phyloP scores from a whole-genome alignment of 2,113 vertebrate genomes.

The Podarcis muralis region DNA sequence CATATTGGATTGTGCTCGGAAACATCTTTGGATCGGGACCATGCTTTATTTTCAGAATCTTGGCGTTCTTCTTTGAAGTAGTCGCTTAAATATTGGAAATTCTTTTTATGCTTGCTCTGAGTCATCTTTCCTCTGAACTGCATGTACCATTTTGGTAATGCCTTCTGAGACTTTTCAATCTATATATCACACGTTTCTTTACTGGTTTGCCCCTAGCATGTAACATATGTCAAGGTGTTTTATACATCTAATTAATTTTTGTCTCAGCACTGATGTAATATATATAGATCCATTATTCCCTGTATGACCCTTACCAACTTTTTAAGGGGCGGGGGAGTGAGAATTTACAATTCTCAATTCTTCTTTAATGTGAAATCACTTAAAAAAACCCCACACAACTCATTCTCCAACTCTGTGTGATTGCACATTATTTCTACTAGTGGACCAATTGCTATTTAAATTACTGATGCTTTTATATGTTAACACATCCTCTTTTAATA shows the following conservation, averaged over 20 bases:
- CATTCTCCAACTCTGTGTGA: not conserved
- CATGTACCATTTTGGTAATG: not conserved
- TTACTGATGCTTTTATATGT: slow-evolving; percentile 6
- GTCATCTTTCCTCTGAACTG: not conserved
- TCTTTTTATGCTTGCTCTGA: not conserved
- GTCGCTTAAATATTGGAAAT: not conserved
- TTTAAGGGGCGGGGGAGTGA: not conserved
- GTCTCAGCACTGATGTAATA: not conserved
- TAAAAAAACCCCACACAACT: not conserved
- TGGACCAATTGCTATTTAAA: slow-evolving; percentile 3
- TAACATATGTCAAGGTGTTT: slow-evolving; percentile 26
- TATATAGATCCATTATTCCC: not conserved
- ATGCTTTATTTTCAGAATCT: not conserved
- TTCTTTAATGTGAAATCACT: slow-evolving; percentile 14
- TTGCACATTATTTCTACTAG: not conserved
- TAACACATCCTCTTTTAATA: not conserved
- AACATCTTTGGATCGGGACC: not conserved
- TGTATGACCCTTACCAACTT: slow-evolving; percentile 5
- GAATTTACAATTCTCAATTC: slow-evolving; percentile 13
- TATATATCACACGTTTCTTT: slow-evolving; percentile 1
- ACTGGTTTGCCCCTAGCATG: not conserved
- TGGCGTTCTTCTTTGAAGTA: not conserved
- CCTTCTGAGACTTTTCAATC: not conserved
- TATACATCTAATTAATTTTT: slow-evolving; percentile 33
- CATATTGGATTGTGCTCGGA: too few species aligned